Evolutionary conservation across 2,797 vertebrate genomes (phyloP), one percentile per base, ranked within the genome.

Genomic region (Leuciscus waleckii): DNA sequence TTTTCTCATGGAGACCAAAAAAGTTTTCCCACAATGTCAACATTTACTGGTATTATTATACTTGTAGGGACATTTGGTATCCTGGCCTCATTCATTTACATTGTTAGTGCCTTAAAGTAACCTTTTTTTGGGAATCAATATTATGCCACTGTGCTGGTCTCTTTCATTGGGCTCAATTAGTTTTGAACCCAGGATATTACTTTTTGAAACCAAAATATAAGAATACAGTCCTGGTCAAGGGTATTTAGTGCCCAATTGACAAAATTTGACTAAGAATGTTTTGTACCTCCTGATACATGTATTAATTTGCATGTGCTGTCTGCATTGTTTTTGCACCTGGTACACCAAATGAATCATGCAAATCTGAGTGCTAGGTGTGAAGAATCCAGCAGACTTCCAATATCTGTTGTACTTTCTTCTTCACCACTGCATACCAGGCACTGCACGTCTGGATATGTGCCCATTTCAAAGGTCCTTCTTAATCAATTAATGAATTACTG

Each of bases 281-380:
- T 26, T 61, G 23, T 21, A n/a, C 51, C 29, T 23, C 2, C 19
- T 75, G 29, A 61, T 26, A 26, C n/a, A 29, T 75, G 14, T 37
- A 39, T 56, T 77, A 5, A 77, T 77, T 58, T 58, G 74, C 74
- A 77, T 58, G 13, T 37, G 54, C 51, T 58, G 21, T 77, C 51
- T 58, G 35, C 74, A 77, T 77, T 77, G 51, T 77, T 58, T 51
- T 77, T 58, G 74, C 74, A 77, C 74, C 74, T 77, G 74, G 35
- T 58, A 39, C 3, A 13, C 23, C 58, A 77, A 77, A 77, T 58
- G 0, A 58, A 58, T 77, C 32, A 58, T 77, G 51, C 51, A 77
- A 77, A 77, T 56, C 10, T 37, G 19, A 37, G 29, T 54, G 46
- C 19, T 37, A 32, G 26, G 8, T 49, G 2, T 76, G 6, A 76